Percentiles rank a stretch among this genome's conserved stretches.
Evolutionary conservation across 2,797 vertebrate species (phyloP).

Genomic region (Sternarchorhynchus goeldii): DNA sequence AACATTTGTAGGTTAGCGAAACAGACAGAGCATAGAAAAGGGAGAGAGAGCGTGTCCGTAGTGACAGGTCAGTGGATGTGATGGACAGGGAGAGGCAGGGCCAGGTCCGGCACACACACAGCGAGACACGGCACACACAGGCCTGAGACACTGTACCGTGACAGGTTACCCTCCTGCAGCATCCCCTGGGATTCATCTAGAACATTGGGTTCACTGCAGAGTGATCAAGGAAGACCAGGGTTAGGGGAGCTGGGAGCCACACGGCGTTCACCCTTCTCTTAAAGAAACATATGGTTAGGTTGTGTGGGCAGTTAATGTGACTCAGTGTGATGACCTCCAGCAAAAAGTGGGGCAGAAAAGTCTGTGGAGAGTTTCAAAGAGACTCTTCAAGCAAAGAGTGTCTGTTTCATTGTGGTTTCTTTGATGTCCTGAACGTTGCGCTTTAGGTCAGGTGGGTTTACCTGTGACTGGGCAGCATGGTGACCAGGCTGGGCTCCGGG

Average conservation of each 20-base stretch:
- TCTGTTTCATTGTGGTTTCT: conserved; percentile 1
- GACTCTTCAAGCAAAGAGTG: not conserved
- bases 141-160: conserved; percentile 95
- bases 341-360: conserved; percentile 23
- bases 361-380: conserved; percentile 15
- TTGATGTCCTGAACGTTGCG: not conserved
- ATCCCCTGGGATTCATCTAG: conserved; percentile 99
- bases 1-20: conserved; percentile 39
- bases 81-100: conserved; percentile 69
- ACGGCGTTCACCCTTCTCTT: conserved; percentile 47
- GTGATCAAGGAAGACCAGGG: conserved; percentile 82
- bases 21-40: conserved; percentile 1
- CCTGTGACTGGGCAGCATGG: conserved; percentile 98
- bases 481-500: conserved; percentile 79
- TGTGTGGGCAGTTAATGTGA: conserved; percentile 15
- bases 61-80: conserved; percentile 66
- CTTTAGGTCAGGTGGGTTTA: conserved; percentile 62
- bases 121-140: conserved; percentile 83
- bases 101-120: conserved; percentile 75
- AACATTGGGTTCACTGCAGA: conserved; percentile 99
- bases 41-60: conserved; percentile 62
- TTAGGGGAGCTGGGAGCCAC: conserved; percentile 78
- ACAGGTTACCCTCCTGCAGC: conserved; percentile 98
- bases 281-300: conserved; percentile 32
- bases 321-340: conserved; percentile 34